phyloP scores from a whole-genome alignment of 1,140 invertebrate genomes.

The Medauroidea extradentata region DNA sequence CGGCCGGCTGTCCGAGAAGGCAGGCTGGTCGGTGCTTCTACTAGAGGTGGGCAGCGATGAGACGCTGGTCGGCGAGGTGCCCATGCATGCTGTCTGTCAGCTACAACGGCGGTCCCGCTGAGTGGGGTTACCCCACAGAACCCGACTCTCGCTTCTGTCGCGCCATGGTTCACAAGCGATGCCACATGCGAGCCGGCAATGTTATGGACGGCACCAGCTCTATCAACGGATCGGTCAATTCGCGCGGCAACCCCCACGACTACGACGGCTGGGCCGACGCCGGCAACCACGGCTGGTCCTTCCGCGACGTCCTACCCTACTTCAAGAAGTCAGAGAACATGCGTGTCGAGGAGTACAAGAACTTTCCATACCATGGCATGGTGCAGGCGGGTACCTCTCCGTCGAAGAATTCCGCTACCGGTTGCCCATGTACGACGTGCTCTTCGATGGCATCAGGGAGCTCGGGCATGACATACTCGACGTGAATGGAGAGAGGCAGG shows the following conservation, averaged over 20 bases:
- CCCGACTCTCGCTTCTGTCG: constrained; percentile 49
- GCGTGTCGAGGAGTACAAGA: constrained; percentile 41
- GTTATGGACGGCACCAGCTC: constrained; percentile 69
- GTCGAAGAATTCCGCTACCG: constrained; percentile 52
- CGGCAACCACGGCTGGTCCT: constrained; percentile 68
- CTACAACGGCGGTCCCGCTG: too few species aligned
- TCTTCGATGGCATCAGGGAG: constrained; percentile 57
- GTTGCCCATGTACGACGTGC: constrained; percentile 52
- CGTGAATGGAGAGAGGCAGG: constrained; percentile 47
- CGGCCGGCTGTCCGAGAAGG: too few species aligned
- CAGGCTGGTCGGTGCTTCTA: too few species aligned
- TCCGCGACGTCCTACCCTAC: constrained; percentile 64
- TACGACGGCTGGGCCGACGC: constrained; percentile 69
- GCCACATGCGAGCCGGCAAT: constrained; percentile 56
- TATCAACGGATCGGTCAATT: constrained; percentile 85
- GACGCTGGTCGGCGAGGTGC: too few species aligned
- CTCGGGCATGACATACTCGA: constrained; percentile 51
- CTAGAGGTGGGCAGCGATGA: too few species aligned
- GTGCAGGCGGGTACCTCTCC: constrained; percentile 47
- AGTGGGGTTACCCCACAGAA: constrained; percentile 63
- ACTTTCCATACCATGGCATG: constrained; percentile 52
- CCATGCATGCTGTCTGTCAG: too few species aligned
- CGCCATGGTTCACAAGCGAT: constrained; percentile 40
- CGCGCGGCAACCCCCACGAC: constrained; percentile 69
- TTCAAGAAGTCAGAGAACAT: constrained; percentile 74